Evolutionary conservation across 1,140 invertebrate genomes (phyloP), one percentile per base, ranked within the genome.

Genomic region (Philopotamus ludificatus): DNA sequence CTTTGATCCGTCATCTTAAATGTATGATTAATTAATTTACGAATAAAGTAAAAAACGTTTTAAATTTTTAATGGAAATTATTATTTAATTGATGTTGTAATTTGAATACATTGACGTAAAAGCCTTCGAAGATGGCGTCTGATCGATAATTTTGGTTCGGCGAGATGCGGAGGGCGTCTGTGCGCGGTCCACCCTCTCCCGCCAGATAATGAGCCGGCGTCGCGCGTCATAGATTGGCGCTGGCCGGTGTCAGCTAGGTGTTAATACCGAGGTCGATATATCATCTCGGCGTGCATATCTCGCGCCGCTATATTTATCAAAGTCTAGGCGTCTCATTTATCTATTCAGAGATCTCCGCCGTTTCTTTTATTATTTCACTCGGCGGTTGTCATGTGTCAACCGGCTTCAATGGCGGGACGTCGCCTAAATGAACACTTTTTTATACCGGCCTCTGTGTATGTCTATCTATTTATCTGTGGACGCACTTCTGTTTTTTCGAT

Each of bases 341-440:
- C 65, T 55, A 66, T 66, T 66, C 57, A 61, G 53, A 61, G 51
- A 66, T 51, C 49, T 63, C 39, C 42, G 58, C 59, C 60, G 65
- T 67, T 67, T 67, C 65, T 67, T 67, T 67, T 67, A 62, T 67
- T 62, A 67, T 67, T 67, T 67, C 65, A 61, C 61, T 54, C 59
- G 20, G 59, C 47, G 58, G 39, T 67, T 67, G 65, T 67, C 65
- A 67, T 51, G 65, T 67, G 65, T 63, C 65, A 58, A 57, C 41
- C 60, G 22, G 45, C 60, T 26, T 66, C 65, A 54, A 66, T 61
- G 51, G 65, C 58, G 39, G 63, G 57, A 57, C 58, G 65, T 63
- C 60, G 15, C 51, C 50, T 55, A 67, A 67, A 63, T 67, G 65
- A 54, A 62, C 57, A 39, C n/a, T 22, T 51, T 54, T 66, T 66